These are phyloP conservation scores for Orchestia grillus DNA, from an alignment of 1,140 invertebrate genomes.

Conservation along the genomic window DNA sequence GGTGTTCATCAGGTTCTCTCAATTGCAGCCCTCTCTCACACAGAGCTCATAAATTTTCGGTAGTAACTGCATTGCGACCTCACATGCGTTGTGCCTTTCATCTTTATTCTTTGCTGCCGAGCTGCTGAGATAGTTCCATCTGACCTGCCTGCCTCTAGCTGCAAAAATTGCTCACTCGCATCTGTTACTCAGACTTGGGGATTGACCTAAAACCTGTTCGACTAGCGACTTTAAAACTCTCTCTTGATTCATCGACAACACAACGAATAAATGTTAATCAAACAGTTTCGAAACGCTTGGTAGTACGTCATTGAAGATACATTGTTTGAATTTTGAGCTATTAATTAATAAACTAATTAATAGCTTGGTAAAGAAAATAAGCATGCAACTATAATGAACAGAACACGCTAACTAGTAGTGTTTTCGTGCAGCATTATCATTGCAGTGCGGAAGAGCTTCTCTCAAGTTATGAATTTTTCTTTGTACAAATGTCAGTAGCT, in stretches of 20 bases:
- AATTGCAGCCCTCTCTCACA: background rate
- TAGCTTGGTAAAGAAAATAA: background rate
- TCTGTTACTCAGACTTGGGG: background rate
- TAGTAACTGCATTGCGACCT: constrained; percentile 31
- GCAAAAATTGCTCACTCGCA: background rate
- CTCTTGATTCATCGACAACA: background rate
- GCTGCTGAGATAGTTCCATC: constrained; percentile 2
- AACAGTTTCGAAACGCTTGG: background rate
- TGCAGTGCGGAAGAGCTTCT: background rate
- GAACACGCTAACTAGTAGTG: background rate
- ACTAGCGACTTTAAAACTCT: background rate
- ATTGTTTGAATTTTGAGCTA: background rate
- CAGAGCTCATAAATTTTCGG: constrained; percentile 7
- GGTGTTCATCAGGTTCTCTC: background rate
- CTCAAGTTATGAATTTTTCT: background rate
- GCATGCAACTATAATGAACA: background rate
- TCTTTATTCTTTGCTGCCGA: background rate
- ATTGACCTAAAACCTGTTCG: background rate
- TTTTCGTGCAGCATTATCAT: background rate
- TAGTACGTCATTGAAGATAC: background rate
- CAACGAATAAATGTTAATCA: background rate
- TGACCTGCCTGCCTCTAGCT: constrained; percentile 13
- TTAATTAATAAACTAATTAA: background rate
- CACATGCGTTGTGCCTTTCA: background rate
- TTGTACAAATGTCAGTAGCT: background rate